Percentiles rank a stretch among this genome's conserved stretches.
These are phyloP conservation scores for Phyllostomus discolor DNA, from an alignment of 2,113 vertebrate species.

Conservation along the genomic window DNA sequence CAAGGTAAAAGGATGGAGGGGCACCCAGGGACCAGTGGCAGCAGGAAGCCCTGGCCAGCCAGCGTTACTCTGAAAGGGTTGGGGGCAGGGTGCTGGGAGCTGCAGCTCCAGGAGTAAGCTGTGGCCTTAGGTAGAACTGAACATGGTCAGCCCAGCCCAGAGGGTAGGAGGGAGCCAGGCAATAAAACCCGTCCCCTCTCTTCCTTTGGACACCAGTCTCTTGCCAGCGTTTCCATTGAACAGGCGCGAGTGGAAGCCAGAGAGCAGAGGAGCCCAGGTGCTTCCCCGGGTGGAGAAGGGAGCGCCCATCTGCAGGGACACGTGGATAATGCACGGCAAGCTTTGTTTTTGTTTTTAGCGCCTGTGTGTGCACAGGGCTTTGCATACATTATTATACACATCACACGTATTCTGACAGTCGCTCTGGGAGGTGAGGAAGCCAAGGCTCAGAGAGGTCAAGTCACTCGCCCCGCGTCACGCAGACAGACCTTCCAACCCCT, in stretches of 20 bases:
- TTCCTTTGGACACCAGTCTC: neutral
- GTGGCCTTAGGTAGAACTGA: neutral
- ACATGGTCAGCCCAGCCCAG: neutral
- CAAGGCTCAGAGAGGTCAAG: neutral
- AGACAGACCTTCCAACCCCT: neutral
- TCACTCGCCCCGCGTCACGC: neutral
- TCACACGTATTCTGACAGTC: neutral
- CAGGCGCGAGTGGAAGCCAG: neutral
- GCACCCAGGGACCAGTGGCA: neutral
- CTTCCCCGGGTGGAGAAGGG: neutral
- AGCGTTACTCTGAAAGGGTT: neutral
- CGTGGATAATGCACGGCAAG: neutral
- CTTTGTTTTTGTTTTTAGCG: neutral
- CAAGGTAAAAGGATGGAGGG: neutral
- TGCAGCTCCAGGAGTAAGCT: neutral
- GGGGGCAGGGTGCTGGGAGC: neutral
- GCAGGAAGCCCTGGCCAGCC: neutral
- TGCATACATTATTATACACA: accelerated
- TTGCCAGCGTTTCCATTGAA: neutral
- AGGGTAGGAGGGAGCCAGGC: neutral
- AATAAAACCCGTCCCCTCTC: neutral
- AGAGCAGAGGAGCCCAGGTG: neutral
- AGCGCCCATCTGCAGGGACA: neutral
- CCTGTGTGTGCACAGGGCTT: neutral
- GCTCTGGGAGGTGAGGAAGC: neutral